These are phyloP conservation scores for Sylvicapra grimmia DNA, from an alignment of 2,113 vertebrate species.

Conservation along the genomic window DNA sequence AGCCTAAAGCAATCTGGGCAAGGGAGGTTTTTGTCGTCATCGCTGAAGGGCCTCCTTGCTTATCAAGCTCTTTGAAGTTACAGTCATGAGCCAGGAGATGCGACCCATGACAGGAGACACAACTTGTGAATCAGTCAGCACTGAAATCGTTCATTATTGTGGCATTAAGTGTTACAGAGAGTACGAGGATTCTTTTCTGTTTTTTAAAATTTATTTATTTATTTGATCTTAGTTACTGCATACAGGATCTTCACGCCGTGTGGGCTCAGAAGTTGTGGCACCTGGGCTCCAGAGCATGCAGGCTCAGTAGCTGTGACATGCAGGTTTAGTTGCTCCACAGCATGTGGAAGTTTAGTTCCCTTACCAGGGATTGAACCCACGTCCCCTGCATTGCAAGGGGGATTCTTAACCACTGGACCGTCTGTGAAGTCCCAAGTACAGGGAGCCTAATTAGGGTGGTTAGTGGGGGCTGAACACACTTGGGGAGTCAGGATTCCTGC, in stretches of 20 bases:
- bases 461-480: rapidly evolving
- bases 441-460: neutral
- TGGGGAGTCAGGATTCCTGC: neutral
- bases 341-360: neutral
- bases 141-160: rapidly evolving
- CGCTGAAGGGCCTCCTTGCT: rapidly evolving
- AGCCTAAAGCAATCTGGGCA: neutral
- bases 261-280: neutral
- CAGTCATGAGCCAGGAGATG: neutral
- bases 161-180: rapidly evolving
- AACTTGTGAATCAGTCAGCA: neutral
- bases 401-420: neutral
- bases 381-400: neutral
- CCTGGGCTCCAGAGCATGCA: neutral
- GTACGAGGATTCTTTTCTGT: neutral
- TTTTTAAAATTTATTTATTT: neutral
- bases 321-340: neutral
- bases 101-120: neutral
- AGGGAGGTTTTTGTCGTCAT: neutral
- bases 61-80: neutral
- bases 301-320: neutral
- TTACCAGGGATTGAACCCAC: neutral
- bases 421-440: neutral
- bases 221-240: neutral
- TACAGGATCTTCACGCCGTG: neutral